Evolutionary conservation across 2,888 invertebrate genomes (phyloP).

Genomic region (Cheilosia urbana): DNA sequence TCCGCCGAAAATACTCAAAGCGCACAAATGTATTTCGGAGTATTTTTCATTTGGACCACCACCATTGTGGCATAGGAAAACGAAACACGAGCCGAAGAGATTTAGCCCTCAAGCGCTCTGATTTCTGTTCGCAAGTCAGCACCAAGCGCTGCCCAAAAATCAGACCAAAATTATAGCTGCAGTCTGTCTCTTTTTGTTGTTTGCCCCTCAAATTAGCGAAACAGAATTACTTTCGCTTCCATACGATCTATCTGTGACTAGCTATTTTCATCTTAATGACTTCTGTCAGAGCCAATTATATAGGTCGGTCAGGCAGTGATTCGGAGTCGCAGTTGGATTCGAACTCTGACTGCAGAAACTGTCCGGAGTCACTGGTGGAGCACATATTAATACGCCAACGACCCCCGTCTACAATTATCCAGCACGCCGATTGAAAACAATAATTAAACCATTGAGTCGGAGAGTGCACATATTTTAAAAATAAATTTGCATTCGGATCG

Average conservation of each 20-base stretch:
- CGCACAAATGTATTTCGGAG: not conserved
- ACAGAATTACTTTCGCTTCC: conserved; percentile 41
- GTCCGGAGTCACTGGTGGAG: not conserved
- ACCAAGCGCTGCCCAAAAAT: conserved; percentile 36
- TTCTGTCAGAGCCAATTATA: conserved; percentile 11
- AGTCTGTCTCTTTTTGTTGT: not conserved
- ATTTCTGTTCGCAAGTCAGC: conserved; percentile 32
- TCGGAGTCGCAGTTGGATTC: conserved; percentile 1
- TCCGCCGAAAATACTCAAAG: conserved; percentile 7
- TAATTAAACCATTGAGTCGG: conserved; percentile 52
- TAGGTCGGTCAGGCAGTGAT: conserved; percentile 30
- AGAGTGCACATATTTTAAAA: conserved; percentile 17
- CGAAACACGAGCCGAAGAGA: conserved; percentile 20
- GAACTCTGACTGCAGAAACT: not conserved
- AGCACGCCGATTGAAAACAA: conserved; percentile 15
- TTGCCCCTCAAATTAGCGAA: conserved; percentile 20
- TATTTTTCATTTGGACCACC: conserved; percentile 41
- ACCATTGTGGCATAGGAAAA: conserved; percentile 1
- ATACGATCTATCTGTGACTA: conserved; percentile 9
- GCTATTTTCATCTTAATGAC: conserved; percentile 45
- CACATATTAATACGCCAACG: not conserved
- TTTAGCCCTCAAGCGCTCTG: conserved; percentile 34
- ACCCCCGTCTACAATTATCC: conserved; percentile 2
- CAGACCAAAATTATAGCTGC: conserved; percentile 27
- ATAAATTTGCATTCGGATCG: conserved; percentile 50